Evolutionary conservation across 2,113 vertebrate species (phyloP).

Genomic region (Numida meleagris): DNA sequence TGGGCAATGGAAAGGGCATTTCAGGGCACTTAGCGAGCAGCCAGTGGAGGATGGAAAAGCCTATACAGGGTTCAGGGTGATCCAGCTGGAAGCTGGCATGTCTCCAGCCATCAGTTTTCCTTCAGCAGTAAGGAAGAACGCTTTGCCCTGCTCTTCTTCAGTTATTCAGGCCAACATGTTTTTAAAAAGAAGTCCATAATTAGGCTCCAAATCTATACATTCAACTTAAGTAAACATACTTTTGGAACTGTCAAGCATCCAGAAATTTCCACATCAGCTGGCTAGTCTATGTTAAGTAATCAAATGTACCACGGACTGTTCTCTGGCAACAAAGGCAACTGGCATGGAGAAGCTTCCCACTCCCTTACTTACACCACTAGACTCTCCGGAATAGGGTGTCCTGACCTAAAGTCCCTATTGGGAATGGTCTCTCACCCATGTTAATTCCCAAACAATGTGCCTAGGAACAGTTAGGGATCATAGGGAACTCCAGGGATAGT

Average conservation of each 20-base stretch:
- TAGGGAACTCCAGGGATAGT: not conserved
- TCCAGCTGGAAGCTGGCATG: constrained; percentile 2
- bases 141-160: not conserved
- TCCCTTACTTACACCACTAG: not conserved
- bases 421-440: not conserved
- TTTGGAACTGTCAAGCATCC: not conserved
- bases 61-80: not conserved
- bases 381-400: not conserved
- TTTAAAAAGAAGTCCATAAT: constrained; percentile 6
- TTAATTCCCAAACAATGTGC: not conserved
- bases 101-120: not conserved
- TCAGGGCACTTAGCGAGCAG: not conserved
- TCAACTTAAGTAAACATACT: not conserved
- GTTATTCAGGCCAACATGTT: not conserved
- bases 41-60: not conserved
- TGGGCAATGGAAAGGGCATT: not conserved
- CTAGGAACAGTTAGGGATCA: not conserved
- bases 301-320: not conserved
- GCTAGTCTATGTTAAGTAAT: not conserved
- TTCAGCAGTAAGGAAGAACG: not conserved
- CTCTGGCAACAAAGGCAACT: not conserved
- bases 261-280: constrained; percentile 15
- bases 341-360: not conserved
- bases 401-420: not conserved
- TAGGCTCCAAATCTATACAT: constrained; percentile 22